These are phyloP conservation scores for Balaeniceps rex DNA, from an alignment of 2,113 vertebrate genomes.

Conservation along the genomic window DNA sequence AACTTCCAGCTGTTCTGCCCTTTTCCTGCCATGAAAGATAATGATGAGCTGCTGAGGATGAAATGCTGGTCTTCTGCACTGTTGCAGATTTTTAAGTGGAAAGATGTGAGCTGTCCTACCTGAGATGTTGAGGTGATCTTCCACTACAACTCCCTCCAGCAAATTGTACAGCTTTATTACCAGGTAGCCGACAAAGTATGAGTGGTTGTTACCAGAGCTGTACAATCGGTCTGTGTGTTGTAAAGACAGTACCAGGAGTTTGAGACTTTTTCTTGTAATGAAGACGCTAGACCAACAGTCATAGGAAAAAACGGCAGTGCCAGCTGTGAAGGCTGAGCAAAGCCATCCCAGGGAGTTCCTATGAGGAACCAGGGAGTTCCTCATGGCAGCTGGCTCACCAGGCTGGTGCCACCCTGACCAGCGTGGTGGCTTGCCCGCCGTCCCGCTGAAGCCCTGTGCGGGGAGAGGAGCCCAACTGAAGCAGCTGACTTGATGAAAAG, in stretches of 20 bases:
- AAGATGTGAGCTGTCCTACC: neutral
- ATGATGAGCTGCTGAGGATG: neutral
- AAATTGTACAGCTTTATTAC: neutral
- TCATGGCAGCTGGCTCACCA: neutral
- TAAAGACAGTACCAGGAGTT: neutral
- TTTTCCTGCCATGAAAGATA: neutral
- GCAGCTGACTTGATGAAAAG: neutral
- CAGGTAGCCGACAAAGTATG: neutral
- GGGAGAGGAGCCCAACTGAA: neutral
- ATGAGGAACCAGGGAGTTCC: neutral
- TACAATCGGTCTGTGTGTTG: rapidly evolving
- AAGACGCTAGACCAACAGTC: neutral
- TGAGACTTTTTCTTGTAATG: neutral
- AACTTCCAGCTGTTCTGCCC: neutral
- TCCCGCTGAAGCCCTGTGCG: rapidly evolving
- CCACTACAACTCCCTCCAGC: neutral
- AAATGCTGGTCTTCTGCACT: neutral
- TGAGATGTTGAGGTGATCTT: neutral
- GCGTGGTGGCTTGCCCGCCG: rapidly evolving
- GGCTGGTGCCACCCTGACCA: neutral
- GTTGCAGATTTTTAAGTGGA: neutral
- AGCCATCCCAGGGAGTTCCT: neutral
- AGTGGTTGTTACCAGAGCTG: neutral
- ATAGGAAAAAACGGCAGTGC: neutral
- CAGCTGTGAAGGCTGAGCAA: neutral